phyloP scores from a whole-genome alignment of 35 echinoderm and acorn worm genomes.

The Apostichopus parvimensis region DNA sequence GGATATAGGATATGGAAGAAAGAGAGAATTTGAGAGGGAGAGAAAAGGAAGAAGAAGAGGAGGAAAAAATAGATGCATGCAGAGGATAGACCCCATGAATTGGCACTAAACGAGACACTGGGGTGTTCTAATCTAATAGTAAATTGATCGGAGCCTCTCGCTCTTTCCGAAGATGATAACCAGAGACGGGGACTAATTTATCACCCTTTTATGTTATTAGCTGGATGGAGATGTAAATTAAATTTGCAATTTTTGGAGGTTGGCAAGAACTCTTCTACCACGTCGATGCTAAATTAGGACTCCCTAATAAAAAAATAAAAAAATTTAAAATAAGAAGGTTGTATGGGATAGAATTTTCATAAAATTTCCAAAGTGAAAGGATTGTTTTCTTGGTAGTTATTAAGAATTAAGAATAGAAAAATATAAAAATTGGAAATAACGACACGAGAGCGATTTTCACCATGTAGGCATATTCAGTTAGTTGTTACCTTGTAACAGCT shows the following conservation, averaged over 20 bases:
- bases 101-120: conserved; percentile 11
- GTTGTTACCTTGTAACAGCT: too few relatives aligned
- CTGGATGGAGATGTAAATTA: neutral
- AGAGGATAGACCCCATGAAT: neutral
- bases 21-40: neutral
- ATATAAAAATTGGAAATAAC: too few relatives aligned
- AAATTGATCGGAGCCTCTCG: neutral
- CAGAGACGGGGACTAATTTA: conserved; percentile 6
- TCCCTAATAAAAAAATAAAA: too few relatives aligned
- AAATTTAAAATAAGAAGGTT: too few relatives aligned
- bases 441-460: too few relatives aligned
- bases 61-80: neutral
- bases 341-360: too few relatives aligned
- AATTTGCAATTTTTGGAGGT: neutral
- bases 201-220: conserved; percentile 46
- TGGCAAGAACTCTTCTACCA: neutral
- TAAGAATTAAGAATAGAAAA: too few relatives aligned
- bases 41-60: too few relatives aligned
- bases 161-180: neutral
- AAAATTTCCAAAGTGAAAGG: too few relatives aligned
- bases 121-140: conserved; percentile 32
- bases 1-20: neutral
- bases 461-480: too few relatives aligned
- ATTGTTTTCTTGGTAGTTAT: too few relatives aligned
- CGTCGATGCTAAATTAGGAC: neutral